phyloP scores from a whole-genome alignment of 2,113 vertebrate species.

The Amphiprion ocellaris region DNA sequence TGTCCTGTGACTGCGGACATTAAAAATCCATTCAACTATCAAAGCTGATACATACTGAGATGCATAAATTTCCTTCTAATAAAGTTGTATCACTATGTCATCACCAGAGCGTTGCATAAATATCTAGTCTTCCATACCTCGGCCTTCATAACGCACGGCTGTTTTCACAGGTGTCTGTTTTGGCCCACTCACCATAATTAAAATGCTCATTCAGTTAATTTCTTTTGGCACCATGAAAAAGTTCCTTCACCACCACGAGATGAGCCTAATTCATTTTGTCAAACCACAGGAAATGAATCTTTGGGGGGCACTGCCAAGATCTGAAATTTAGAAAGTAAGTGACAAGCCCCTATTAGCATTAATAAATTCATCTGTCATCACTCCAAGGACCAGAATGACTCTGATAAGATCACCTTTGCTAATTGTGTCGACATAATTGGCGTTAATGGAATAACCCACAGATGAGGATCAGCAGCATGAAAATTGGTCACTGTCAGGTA shows the following conservation, averaged over 20 bases:
- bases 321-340: constrained; percentile 18
- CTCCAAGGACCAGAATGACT: not conserved
- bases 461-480: not conserved
- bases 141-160: constrained; percentile 4
- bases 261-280: constrained; percentile 28
- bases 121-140: not conserved
- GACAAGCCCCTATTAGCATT: not conserved
- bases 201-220: constrained; percentile 34
- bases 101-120: not conserved
- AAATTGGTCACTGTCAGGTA: not conserved
- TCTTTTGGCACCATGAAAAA: constrained; percentile 18
- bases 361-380: constrained; percentile 7
- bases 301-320: constrained; percentile 13
- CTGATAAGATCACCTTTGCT: not conserved
- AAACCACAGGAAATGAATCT: constrained; percentile 29
- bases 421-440: not conserved
- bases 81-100: constrained; percentile 3
- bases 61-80: not conserved
- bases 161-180: constrained; percentile 27
- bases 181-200: constrained; percentile 5
- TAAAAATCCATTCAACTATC: not conserved
- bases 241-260: not conserved
- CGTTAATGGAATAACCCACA: not conserved
- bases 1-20: not conserved
- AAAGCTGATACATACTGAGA: not conserved